A percentile compares a stretch with the other conserved stretches of the same genome.
phyloP scores from a whole-genome alignment of 2,888 invertebrate genomes.

The Quadroppia sp. region DNA sequence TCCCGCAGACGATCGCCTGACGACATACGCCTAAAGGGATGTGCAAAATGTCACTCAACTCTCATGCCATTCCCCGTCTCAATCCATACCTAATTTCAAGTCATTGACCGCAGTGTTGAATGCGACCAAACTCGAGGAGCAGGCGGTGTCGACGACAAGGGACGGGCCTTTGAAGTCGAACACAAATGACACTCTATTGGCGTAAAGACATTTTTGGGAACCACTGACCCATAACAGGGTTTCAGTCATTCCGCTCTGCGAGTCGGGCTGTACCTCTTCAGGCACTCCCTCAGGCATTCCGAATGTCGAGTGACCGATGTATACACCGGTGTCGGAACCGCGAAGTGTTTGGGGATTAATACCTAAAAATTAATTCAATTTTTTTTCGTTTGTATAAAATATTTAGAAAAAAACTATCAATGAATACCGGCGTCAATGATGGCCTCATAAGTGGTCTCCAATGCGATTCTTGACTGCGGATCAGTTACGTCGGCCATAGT shows the following conservation, averaged over 20 bases:
- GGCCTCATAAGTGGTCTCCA: slow-evolving; percentile 88
- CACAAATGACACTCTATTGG: slow-evolving; percentile 86
- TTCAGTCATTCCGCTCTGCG: slow-evolving; percentile 75
- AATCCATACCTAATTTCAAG: slow-evolving; percentile 70
- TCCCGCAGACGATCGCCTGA: slow-evolving; percentile 69
- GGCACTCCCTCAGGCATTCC: slow-evolving; percentile 87
- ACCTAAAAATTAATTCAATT: no score
- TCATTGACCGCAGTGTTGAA: slow-evolving; percentile 59
- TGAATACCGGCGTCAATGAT: slow-evolving; percentile 83
- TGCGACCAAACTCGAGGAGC: slow-evolving; percentile 41
- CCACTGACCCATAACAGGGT: slow-evolving; percentile 69
- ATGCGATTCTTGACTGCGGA: slow-evolving; percentile 78
- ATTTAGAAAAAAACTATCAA: slow-evolving; percentile 45
- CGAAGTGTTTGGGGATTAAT: slow-evolving; percentile 74
- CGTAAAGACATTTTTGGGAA: slow-evolving; percentile 83
- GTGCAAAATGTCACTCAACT: no score
- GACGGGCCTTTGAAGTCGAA: slow-evolving; percentile 75
- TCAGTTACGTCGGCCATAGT: slow-evolving; percentile 90
- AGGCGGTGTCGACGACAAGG: slow-evolving; percentile 42
- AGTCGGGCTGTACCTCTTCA: slow-evolving; percentile 64
- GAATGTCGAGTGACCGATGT: slow-evolving; percentile 80
- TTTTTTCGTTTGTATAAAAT: no score
- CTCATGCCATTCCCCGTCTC: no score
- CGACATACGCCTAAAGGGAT: slow-evolving; percentile 68
- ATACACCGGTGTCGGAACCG: slow-evolving; percentile 89